phyloP scores from a whole-genome alignment of 2,888 invertebrate genomes.

The Rhyacophila evoluta region DNA sequence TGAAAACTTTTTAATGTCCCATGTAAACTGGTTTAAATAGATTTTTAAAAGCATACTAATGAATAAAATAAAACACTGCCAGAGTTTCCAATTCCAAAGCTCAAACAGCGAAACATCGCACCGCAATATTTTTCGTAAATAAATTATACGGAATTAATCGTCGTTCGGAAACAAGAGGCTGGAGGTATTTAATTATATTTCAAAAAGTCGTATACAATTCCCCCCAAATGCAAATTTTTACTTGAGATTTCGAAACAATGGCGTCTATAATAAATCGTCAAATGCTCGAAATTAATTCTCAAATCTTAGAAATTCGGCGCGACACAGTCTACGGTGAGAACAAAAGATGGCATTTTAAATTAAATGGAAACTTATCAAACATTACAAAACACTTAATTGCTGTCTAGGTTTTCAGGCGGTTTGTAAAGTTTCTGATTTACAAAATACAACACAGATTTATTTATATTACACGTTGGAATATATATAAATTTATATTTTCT shows the following conservation, averaged over 20 bases:
- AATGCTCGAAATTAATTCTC: neutral
- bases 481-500: too few relatives aligned
- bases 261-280: neutral
- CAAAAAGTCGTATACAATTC: neutral
- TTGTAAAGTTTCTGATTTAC: too few relatives aligned
- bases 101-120: neutral
- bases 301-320: neutral
- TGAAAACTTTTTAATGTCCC: too few relatives aligned
- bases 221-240: neutral
- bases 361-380: neutral
- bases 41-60: neutral
- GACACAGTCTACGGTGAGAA: neutral
- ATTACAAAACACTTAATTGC: neutral
- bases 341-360: neutral
- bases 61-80: neutral
- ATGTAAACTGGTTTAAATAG: too few relatives aligned
- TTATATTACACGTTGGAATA: too few relatives aligned
- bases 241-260: neutral
- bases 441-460: too few relatives aligned
- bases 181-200: neutral
- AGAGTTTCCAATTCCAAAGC: too few relatives aligned
- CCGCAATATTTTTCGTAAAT: neutral
- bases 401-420: too few relatives aligned
- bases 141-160: neutral
- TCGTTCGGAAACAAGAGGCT: neutral